Percentiles rank a stretch among this genome's conserved stretches.
phyloP scores from a whole-genome alignment of 2,888 invertebrate genomes.

The Deroplatys truncata region DNA sequence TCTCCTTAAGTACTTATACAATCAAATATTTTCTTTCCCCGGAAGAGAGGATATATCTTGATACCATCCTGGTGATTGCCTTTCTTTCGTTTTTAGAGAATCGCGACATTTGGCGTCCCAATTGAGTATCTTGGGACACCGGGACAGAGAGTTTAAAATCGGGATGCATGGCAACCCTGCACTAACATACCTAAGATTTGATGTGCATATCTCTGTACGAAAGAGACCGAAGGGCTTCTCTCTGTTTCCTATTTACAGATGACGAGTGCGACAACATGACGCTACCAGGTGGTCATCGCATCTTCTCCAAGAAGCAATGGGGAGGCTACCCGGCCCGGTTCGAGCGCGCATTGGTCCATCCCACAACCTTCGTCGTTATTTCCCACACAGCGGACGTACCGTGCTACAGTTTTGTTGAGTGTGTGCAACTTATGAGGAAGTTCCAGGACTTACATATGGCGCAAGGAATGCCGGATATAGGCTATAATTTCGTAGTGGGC shows the following conservation, averaged over 20 bases:
- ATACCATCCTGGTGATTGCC: too few relatives aligned
- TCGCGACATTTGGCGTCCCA: too few relatives aligned
- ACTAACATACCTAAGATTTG: too few relatives aligned
- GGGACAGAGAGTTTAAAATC: too few relatives aligned
- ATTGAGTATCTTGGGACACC: too few relatives aligned
- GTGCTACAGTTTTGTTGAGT: conserved; percentile 52
- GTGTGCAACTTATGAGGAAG: conserved; percentile 40
- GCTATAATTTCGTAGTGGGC: conserved; percentile 74
- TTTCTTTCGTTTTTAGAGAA: too few relatives aligned
- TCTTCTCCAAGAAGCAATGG: conserved; percentile 5
- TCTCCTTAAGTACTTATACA: too few relatives aligned
- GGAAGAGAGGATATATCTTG: too few relatives aligned
- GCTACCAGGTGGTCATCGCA: neutral
- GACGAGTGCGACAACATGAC: neutral
- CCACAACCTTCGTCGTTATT: conserved; percentile 7
- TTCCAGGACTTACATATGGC: conserved; percentile 70
- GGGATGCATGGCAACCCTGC: too few relatives aligned
- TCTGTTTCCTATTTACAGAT: neutral
- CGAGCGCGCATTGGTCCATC: neutral
- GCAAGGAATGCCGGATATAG: conserved; percentile 62
- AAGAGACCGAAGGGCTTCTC: neutral
- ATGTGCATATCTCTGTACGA: too few relatives aligned
- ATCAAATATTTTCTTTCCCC: too few relatives aligned
- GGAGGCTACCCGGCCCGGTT: neutral
- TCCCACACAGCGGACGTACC: conserved; percentile 59